Percentiles rank a stretch among this genome's conserved stretches.
phyloP scores from a whole-genome alignment of 2,888 invertebrate species.

The Temnothorax unifasciatus region DNA sequence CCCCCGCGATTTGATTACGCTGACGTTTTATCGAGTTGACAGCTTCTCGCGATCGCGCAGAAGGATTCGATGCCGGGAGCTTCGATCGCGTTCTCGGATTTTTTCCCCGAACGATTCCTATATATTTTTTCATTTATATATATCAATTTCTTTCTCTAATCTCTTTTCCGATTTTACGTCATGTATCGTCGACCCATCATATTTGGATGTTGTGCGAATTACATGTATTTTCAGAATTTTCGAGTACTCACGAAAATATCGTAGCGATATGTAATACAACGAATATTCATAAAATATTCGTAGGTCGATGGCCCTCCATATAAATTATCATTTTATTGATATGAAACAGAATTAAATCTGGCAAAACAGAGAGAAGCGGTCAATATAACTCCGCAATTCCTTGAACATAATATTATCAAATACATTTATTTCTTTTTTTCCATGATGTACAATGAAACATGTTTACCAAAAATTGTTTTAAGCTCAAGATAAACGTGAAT shows the following conservation, averaged over 20 bases:
- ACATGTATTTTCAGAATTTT: slow-evolving; percentile 23
- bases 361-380: neutral
- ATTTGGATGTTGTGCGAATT: slow-evolving; percentile 7
- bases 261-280: slow-evolving; percentile 20
- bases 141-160: slow-evolving; percentile 2
- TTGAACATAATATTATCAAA: neutral
- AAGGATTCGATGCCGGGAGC: slow-evolving; percentile 28
- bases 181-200: neutral
- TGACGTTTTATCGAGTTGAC: slow-evolving; percentile 57
- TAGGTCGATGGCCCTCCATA: slow-evolving; percentile 12
- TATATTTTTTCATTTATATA: slow-evolving; percentile 13
- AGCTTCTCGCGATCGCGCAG: slow-evolving; percentile 51
- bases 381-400: neutral
- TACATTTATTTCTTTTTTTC: neutral
- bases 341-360: slow-evolving; percentile 28
- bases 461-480: neutral
- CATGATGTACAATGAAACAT: neutral
- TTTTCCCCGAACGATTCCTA: neutral
- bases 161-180: neutral
- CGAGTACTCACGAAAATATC: slow-evolving; percentile 10
- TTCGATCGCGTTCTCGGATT: neutral
- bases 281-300: slow-evolving; percentile 46
- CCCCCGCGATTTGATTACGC: slow-evolving; percentile 69
- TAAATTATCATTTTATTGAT: slow-evolving; percentile 33
- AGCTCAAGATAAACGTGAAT: neutral